Percentiles rank a stretch among this genome's conserved stretches.
Conservation (phyloP, 2,888 invertebrate genomes). For the Willowsia nigromaculata region DNA sequence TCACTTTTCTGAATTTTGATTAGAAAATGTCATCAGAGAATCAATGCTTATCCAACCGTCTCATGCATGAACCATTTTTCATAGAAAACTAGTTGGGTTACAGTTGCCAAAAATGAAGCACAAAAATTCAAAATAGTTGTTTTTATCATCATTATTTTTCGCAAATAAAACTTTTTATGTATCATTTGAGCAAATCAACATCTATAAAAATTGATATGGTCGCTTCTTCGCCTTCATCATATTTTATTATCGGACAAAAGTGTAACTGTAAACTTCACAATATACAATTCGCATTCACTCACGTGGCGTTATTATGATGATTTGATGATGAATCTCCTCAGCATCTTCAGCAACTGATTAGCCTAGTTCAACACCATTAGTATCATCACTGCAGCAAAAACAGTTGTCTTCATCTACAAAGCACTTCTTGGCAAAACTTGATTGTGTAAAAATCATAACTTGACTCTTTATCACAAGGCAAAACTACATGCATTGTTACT, state of each 20-base stretch:
- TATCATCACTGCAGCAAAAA: background rate
- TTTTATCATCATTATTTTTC: conserved; percentile 38
- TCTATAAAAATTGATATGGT: conserved; percentile 8
- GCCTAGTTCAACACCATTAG: conserved; percentile 54
- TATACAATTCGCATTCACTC: background rate
- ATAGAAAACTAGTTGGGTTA: conserved; percentile 34
- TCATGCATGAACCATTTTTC: background rate
- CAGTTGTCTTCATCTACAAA: background rate
- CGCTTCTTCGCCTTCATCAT: conserved; percentile 18
- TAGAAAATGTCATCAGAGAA: background rate
- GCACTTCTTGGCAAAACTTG: conserved; percentile 27
- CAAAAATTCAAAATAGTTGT: background rate
- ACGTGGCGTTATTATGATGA: conserved; percentile 3
- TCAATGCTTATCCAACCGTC: background rate
- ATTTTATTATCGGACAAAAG: background rate
- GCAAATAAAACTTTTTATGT: conserved; percentile 16
- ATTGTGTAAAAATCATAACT: conserved; percentile 39
- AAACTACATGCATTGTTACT: conserved; percentile 27
- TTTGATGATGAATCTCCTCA: background rate
- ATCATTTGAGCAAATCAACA: conserved; percentile 34
- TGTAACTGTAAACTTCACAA: background rate
- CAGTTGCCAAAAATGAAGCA: background rate
- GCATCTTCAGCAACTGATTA: conserved; percentile 50
- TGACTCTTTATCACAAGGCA: background rate
- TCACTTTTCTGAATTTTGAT: conserved; percentile 35